Conservation (phyloP, 2,888 invertebrate species). For the Caenorhabditis uteleia region DNA sequence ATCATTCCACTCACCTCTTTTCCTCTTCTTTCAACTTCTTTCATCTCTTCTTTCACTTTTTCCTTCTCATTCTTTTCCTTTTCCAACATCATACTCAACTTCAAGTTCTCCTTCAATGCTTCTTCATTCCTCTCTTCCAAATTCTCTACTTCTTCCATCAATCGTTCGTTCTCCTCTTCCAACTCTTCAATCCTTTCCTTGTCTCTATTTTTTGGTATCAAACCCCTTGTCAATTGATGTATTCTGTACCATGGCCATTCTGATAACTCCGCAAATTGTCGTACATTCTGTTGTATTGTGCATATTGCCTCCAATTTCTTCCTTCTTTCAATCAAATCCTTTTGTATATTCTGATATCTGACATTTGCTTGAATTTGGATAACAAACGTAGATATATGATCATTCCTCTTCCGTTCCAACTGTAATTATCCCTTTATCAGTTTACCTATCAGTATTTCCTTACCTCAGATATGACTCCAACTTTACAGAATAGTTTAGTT, state of each 20-base stretch:
- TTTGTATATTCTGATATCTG: slow-evolving; percentile 50
- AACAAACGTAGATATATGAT: slow-evolving; percentile 41
- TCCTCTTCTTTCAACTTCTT: slow-evolving; percentile 24
- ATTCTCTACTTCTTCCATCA: slow-evolving; percentile 21
- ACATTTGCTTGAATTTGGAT: slow-evolving; percentile 59
- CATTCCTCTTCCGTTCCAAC: slow-evolving; percentile 40
- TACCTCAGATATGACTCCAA: slow-evolving; percentile 66
- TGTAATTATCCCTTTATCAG: too few species aligned
- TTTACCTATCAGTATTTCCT: slow-evolving; percentile 11
- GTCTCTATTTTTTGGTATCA: slow-evolving; percentile 55
- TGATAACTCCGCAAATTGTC: slow-evolving; percentile 46
- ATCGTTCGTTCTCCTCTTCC: slow-evolving; percentile 24
- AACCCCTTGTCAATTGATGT: slow-evolving; percentile 47
- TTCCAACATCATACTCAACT: slow-evolving; percentile 27
- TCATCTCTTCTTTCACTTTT: slow-evolving; percentile 17
- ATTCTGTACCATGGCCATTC: slow-evolving; percentile 63
- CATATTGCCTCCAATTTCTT: slow-evolving; percentile 48
- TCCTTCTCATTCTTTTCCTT: slow-evolving; percentile 19
- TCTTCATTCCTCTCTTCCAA: slow-evolving; percentile 27
- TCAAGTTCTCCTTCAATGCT: slow-evolving; percentile 28
- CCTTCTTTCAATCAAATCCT: slow-evolving; percentile 16
- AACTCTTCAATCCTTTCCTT: slow-evolving; percentile 33
- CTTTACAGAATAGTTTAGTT: slow-evolving; percentile 63
- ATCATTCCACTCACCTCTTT: slow-evolving; percentile 18
- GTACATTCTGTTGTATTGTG: slow-evolving; percentile 59